phyloP scores from a whole-genome alignment of 2,888 invertebrate species.

The Cataglyphis albicans region DNA sequence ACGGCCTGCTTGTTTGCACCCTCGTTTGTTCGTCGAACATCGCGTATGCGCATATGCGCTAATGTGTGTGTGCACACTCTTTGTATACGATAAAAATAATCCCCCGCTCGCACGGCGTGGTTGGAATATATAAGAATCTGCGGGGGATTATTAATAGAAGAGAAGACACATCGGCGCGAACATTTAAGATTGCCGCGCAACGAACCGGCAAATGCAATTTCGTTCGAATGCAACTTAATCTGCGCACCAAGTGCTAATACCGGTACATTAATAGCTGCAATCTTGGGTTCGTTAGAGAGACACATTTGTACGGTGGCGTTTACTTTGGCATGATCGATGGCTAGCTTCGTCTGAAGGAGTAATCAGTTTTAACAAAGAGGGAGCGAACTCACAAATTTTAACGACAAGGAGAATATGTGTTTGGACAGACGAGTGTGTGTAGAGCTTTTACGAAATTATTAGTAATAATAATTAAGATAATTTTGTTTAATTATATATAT shows the following conservation, averaged over 20 bases:
- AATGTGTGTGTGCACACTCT: constrained; percentile 51
- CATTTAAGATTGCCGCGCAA: neutral
- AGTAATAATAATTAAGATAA: constrained; percentile 10
- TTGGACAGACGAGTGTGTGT: neutral
- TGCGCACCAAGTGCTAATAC: constrained; percentile 28
- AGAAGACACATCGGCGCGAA: neutral
- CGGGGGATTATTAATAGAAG: constrained; percentile 36
- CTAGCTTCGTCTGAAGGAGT: constrained; percentile 23
- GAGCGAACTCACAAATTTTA: neutral
- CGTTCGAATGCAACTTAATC: constrained; percentile 30
- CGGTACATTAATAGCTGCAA: constrained; percentile 34
- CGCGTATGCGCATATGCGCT: constrained; percentile 52
- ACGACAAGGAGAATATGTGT: constrained; percentile 4
- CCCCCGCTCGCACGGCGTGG: constrained; percentile 32
- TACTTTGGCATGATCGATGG: constrained; percentile 47
- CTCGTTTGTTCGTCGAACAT: constrained; percentile 58
- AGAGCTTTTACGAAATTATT: neutral
- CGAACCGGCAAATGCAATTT: neutral
- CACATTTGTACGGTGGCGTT: constrained; percentile 1
- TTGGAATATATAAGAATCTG: constrained; percentile 1
- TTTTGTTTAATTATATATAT: neutral
- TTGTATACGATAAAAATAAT: constrained; percentile 64
- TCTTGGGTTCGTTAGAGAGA: constrained; percentile 30
- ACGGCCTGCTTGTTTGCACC: constrained; percentile 49
- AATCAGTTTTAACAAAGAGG: constrained; percentile 37